Base-by-base conservation (phyloP, 2,888 invertebrate species). In the Brachyptera risi region DNA sequence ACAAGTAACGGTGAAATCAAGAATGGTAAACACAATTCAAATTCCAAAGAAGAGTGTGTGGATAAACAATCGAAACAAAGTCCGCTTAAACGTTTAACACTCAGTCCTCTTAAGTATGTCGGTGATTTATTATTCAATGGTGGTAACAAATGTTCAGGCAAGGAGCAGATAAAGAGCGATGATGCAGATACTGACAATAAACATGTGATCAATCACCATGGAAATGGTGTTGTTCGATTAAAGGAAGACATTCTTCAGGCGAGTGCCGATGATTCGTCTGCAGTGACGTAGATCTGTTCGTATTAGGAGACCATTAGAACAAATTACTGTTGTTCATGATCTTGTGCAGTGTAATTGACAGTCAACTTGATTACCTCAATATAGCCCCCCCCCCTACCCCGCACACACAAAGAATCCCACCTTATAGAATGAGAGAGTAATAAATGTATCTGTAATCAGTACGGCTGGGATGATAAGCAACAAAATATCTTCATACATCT, bases 81-180 rank as follows among this genome's bases (percentile, higher is more conserved):
- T 64, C 72, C 73, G 1, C 73, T 74, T 35, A 74, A 68, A 62
- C 69, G 66, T 37, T 31, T 69, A 15, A 69, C 73, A 67, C 71
- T 77, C 37, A 77, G 76, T 66, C 78, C 78, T 1, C 68, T 79
- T 7, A 75, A 73, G 66, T 73, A 73, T n/a, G 74, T 78, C 65
- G 76, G 76, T 60, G 76, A 73, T 63, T 74, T 77, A 49, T 72
- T 79, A 63, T 75, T 74, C 68, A 71, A 66, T 68, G 72, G 44
- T 47, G 59, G 47, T 13, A 35, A 64, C 61, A 72, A 68, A 24
- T 74, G 75, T 27, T 11, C 35, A n/a, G 44, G 23, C 50, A 26
- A 56, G 38, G 51, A n/a, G n/a, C n/a, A n/a, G n/a, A n/a, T n/a
- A n/a, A n/a, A n/a, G n/a, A n/a, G n/a, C n/a, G 54, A 37, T 19